A percentile compares a stretch with the other conserved stretches of the same genome.
Conservation (phyloP, 2,113 vertebrate genomes). For the Podilymbus podiceps region DNA sequence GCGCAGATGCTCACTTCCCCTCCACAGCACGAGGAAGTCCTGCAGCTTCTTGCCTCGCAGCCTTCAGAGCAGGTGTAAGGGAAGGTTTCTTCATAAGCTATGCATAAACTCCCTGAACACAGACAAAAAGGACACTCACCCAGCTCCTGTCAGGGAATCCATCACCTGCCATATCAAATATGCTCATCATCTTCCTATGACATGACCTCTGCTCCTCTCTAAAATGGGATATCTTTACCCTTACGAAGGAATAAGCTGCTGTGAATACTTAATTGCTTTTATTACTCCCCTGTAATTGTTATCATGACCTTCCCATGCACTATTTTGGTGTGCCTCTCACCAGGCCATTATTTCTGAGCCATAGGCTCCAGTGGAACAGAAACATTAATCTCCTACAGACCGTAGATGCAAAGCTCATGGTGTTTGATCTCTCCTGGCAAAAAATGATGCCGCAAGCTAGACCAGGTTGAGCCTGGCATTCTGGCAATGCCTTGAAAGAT, state of each 20-base stretch:
- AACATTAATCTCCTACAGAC: background rate
- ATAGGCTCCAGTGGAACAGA: background rate
- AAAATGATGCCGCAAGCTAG: background rate
- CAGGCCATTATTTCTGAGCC: background rate
- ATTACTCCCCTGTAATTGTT: conserved; percentile 9
- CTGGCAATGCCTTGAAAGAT: background rate
- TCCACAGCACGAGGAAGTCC: background rate
- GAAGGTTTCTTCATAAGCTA: background rate
- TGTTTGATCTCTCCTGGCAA: background rate
- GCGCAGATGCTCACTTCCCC: background rate
- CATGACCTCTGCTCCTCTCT: background rate
- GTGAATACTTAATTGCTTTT: conserved; percentile 6
- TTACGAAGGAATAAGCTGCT: background rate
- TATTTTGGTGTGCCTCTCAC: background rate
- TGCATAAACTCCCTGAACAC: background rate
- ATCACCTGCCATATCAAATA: conserved; percentile 9
- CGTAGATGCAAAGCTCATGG: background rate
- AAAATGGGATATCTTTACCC: background rate
- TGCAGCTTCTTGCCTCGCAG: background rate
- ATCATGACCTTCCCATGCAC: background rate
- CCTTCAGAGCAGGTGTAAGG: background rate
- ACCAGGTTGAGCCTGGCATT: background rate
- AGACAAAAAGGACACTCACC: background rate
- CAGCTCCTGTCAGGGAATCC: background rate
- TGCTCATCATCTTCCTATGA: background rate